phyloP scores from a whole-genome alignment of 2,888 invertebrate genomes.

The Hydrotaea diabolus region DNA sequence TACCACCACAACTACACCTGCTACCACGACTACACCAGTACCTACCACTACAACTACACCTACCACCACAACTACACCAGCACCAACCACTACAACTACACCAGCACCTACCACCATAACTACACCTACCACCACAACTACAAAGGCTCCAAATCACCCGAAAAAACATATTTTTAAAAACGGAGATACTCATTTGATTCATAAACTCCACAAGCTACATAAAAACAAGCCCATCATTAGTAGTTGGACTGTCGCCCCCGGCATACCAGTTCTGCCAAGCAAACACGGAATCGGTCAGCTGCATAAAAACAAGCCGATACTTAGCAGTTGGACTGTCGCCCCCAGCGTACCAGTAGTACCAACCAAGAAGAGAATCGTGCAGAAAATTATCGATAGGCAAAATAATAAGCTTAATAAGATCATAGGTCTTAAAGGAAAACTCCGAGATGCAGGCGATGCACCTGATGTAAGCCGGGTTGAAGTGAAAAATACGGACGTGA shows the following conservation, averaged over 20 bases:
- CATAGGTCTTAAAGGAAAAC: too few relatives aligned
- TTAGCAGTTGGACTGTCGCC: too few relatives aligned
- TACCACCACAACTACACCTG: neutral
- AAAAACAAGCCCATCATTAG: neutral
- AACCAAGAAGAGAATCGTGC: too few relatives aligned
- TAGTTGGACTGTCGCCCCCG: neutral
- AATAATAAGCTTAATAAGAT: too few relatives aligned
- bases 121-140: neutral
- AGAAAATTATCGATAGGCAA: too few relatives aligned
- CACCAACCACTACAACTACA: neutral
- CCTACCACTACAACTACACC: neutral
- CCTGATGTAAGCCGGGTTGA: too few relatives aligned
- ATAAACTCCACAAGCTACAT: neutral
- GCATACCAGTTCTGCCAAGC: neutral
- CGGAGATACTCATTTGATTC: neutral
- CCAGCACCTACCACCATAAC: neutral
- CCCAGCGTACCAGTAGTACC: too few relatives aligned
- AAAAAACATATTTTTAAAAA: neutral
- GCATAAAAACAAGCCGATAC: too few relatives aligned
- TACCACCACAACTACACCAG: slow-evolving; percentile 10
- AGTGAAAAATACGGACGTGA: too few relatives aligned
- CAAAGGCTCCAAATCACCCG: neutral
- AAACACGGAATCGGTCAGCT: neutral
- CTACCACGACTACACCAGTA: neutral
- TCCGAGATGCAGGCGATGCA: too few relatives aligned